Evolutionary conservation across 2,113 vertebrate species (phyloP).

Genomic region (Sisor rabdophorus): DNA sequence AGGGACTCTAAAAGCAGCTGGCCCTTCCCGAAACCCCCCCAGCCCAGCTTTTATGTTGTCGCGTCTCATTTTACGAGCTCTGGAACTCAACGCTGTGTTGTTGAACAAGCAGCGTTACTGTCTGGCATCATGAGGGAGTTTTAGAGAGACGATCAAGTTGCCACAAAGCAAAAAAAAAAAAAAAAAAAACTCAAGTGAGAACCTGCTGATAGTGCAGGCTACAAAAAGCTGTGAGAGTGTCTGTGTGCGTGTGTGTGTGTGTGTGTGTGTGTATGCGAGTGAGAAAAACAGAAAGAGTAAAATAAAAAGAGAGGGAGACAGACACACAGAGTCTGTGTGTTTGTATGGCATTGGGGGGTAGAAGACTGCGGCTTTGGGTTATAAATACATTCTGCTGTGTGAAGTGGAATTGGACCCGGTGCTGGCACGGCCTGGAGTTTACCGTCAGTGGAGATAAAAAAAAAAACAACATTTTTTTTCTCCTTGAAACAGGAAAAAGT

Average conservation of each 20-base stretch:
- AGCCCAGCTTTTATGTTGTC: background rate
- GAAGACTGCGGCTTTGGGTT: slow-evolving; percentile 58
- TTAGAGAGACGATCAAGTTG: slow-evolving; percentile 34
- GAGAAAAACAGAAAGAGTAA: too few species aligned
- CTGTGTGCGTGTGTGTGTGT: slow-evolving; percentile 1
- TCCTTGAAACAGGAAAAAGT: too few species aligned
- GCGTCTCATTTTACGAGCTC: slow-evolving; percentile 39
- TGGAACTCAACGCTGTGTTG: background rate
- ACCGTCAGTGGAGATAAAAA: slow-evolving; percentile 36
- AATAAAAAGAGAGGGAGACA: too few species aligned
- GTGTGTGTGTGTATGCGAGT: background rate
- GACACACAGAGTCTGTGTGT: background rate
- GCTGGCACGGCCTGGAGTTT: slow-evolving; percentile 58
- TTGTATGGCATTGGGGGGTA: background rate
- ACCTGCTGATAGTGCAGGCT: slow-evolving; percentile 64
- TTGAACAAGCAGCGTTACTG: slow-evolving; percentile 42
- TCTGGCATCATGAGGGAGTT: slow-evolving; percentile 47
- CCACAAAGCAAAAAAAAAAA: slow-evolving; percentile 57
- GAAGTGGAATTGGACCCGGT: slow-evolving; percentile 63
- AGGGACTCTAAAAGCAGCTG: background rate
- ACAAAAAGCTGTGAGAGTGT: slow-evolving; percentile 24
- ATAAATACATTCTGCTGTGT: slow-evolving; percentile 78
- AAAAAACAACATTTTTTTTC: too few species aligned
- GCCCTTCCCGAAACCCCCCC: background rate
- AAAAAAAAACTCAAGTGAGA: slow-evolving; percentile 56